A percentile compares a stretch with the other conserved stretches of the same genome.
These are phyloP conservation scores for Eulemur rufifrons DNA, from an alignment of 2,113 vertebrate genomes.

Conservation along the genomic window DNA sequence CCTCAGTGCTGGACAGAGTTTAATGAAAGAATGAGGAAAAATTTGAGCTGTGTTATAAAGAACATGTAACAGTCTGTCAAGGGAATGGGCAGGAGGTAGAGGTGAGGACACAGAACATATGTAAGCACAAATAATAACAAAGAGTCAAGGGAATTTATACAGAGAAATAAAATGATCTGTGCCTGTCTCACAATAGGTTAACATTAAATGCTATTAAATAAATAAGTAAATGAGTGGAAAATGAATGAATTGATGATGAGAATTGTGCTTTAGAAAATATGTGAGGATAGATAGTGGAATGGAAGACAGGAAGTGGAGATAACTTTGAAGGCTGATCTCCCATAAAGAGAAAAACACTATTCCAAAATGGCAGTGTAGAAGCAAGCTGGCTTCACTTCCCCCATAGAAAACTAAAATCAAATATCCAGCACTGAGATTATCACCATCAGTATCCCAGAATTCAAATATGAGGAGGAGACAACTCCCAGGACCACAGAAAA, in stretches of 20 bases:
- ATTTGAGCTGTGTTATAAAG: conserved; percentile 17
- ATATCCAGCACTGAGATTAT: neutral
- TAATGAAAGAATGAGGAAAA: neutral
- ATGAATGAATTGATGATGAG: neutral
- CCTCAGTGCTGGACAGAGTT: neutral
- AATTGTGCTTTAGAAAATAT: neutral
- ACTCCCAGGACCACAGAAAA: neutral
- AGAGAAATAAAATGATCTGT: neutral
- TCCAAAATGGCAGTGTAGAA: neutral
- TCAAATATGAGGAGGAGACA: neutral
- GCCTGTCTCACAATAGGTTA: neutral
- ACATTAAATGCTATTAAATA: neutral
- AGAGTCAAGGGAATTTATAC: neutral
- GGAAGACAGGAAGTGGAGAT: neutral
- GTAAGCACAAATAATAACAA: neutral
- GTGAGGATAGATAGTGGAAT: neutral
- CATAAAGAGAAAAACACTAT: neutral
- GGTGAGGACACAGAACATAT: neutral
- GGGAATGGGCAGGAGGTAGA: neutral
- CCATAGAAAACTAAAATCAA: neutral
- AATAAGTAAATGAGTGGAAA: neutral
- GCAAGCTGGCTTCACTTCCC: neutral
- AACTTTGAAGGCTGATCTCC: neutral
- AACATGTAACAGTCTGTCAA: neutral
- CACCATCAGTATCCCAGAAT: neutral